Evolutionary conservation across 2,888 invertebrate species (phyloP).

Genomic region (Augiades crinisus): DNA sequence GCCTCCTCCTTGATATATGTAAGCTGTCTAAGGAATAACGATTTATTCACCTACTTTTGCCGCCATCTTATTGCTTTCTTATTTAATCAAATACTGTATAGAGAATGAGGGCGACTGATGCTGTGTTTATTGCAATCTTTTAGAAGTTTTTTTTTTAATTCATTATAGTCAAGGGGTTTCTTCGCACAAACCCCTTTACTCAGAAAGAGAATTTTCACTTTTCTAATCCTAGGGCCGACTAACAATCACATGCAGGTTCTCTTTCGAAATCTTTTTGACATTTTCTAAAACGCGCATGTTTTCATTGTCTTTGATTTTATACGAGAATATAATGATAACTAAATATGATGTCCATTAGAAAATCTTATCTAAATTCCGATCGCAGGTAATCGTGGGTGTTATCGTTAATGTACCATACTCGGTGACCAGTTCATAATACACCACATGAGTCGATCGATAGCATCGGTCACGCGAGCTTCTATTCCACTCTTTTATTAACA

Average conservation of each 20-base stretch:
- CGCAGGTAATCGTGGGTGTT: neutral
- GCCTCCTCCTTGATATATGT: slow-evolving; percentile 22
- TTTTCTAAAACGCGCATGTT: too few species aligned
- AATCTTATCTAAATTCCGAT: neutral
- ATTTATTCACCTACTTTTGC: slow-evolving; percentile 28
- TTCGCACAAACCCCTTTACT: too few species aligned
- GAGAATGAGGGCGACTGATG: too few species aligned
- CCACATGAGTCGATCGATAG: slow-evolving; percentile 41
- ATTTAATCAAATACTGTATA: neutral
- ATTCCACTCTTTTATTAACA: slow-evolving; percentile 47
- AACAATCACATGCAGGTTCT: too few species aligned
- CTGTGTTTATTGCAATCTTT: too few species aligned
- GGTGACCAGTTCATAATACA: slow-evolving; percentile 4
- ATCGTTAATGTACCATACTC: slow-evolving; percentile 3
- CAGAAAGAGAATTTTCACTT: too few species aligned
- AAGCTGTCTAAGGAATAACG: slow-evolving; percentile 26
- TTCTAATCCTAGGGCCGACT: too few species aligned
- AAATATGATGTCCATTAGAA: neutral
- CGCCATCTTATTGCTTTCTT: slow-evolving; percentile 26
- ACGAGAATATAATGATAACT: too few species aligned
- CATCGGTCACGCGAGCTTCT: slow-evolving; percentile 56
- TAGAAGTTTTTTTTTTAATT: too few species aligned
- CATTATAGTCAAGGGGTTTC: too few species aligned
- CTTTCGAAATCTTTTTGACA: too few species aligned
- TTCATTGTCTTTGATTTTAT: too few species aligned